Percentiles rank a stretch among this genome's conserved stretches.
Evolutionary conservation across 2,888 invertebrate genomes (phyloP).

Genomic region (Leptarthrus brevirostris): DNA sequence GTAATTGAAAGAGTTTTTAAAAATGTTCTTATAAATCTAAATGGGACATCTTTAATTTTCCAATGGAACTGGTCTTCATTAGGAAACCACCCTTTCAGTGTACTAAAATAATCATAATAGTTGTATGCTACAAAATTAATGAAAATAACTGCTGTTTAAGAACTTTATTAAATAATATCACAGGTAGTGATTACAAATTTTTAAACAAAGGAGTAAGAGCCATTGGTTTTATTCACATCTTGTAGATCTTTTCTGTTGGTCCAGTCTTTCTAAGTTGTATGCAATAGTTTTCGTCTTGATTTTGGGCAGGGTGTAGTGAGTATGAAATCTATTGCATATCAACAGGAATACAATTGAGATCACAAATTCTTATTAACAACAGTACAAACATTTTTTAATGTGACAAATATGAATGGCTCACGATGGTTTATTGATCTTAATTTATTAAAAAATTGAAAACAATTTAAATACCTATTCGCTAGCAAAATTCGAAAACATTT

Average conservation of each 20-base stretch:
- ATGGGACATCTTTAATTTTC: too few species aligned
- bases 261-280: not conserved
- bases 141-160: not conserved
- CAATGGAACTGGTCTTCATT: too few species aligned
- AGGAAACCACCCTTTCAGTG: too few species aligned
- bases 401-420: not conserved
- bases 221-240: not conserved
- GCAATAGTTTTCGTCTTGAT: not conserved
- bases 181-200: conserved; percentile 40
- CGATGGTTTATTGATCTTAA: not conserved
- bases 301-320: too few species aligned
- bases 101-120: too few species aligned
- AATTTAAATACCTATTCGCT: conserved; percentile 3
- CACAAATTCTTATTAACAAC: not conserved
- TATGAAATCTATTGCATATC: not conserved
- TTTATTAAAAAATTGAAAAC: not conserved
- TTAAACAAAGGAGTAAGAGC: conserved; percentile 1
- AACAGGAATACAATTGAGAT: not conserved
- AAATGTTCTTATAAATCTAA: too few species aligned
- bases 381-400: not conserved
- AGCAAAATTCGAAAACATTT: not conserved
- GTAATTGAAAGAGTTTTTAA: too few species aligned
- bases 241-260: not conserved
- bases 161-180: conserved; percentile 47
- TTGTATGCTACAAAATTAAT: too few species aligned